Base-by-base conservation (phyloP, 2,888 invertebrate species). In the Eupithecia exiguata region DNA sequence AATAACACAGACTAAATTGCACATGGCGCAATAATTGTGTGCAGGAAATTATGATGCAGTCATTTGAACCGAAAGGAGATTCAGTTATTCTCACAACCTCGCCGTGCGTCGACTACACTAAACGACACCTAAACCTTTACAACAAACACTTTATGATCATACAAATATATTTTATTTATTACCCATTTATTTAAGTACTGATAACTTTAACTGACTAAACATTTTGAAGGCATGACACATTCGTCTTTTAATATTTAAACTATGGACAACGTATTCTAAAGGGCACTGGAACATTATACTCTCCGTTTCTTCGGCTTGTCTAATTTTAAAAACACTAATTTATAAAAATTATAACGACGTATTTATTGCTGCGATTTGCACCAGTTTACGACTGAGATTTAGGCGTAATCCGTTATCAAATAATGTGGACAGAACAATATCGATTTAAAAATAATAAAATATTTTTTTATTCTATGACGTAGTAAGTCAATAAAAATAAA, bases 1-100 rank as follows among this genome's bases (percentile, higher is more conserved):
- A 93, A 92, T 94, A 94, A 93, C 93, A 94, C 93, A 94, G 93
- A 93, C 89, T 92, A 92, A 92, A 94, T 94, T 94, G 94, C 94
- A 94, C 93, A 88, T 88, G 91, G 89, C 90, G 93, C 92, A 91
- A 83, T 86, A 87, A 92, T 90, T 88, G 91, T 92, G 92, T 93
- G 92, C 90, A 90, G 92, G 91, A 91, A 91, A 91, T 87, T 88
- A 88, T 90, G 92, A 88, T 88, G 91, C 94, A 93, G 93, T 92
- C 92, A 89, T 14, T 90, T 92, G 92, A 92, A 91, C 92, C 92
- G 90, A 92, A 89, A 89, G 89, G 93, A 94, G 94, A 94, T 93
- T 93, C 94, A 91, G 89, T 88, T 82, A 83, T 86, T 84, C 87
- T 92, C 93, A 93, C 94, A 93, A 93, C 94, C 93, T 87, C 83